Conservation (phyloP, 2,113 vertebrate species). For the Erinaceus europaeus region DNA sequence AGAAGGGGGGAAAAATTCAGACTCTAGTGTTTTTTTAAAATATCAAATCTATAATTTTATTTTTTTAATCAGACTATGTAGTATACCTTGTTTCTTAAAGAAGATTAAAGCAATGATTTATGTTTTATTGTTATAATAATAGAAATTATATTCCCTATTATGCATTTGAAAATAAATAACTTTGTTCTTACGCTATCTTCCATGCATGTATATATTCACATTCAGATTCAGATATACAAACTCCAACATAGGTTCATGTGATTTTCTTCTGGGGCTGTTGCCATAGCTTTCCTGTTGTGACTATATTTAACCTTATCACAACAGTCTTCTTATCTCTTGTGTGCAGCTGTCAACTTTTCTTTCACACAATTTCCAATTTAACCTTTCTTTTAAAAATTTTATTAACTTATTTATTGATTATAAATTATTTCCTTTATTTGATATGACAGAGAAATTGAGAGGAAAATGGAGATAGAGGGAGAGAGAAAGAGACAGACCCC, state of each 20-base stretch:
- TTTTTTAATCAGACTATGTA: neutral
- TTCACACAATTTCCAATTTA: neutral
- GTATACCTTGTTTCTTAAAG: neutral
- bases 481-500: too few species aligned
- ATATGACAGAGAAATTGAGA: too few species aligned
- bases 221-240: neutral
- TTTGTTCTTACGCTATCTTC: neutral
- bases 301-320: neutral
- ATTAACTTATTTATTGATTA: too few species aligned
- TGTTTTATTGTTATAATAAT: slow-evolving; percentile 19
- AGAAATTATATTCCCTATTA: neutral
- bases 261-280: neutral
- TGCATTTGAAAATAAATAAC: neutral
- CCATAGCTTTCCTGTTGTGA: neutral
- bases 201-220: neutral
- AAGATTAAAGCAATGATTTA: neutral
- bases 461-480: too few species aligned
- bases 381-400: neutral
- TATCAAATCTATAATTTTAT: neutral
- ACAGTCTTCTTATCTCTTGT: neutral
- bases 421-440: too few species aligned
- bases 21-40: neutral
- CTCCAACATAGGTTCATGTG: neutral
- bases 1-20: neutral
- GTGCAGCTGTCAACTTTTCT: neutral